A percentile compares a stretch with the other conserved stretches of the same genome.
These are phyloP conservation scores for Ctenopoma kingsleyae DNA, from an alignment of 2,797 vertebrate genomes.

Conservation along the genomic window DNA sequence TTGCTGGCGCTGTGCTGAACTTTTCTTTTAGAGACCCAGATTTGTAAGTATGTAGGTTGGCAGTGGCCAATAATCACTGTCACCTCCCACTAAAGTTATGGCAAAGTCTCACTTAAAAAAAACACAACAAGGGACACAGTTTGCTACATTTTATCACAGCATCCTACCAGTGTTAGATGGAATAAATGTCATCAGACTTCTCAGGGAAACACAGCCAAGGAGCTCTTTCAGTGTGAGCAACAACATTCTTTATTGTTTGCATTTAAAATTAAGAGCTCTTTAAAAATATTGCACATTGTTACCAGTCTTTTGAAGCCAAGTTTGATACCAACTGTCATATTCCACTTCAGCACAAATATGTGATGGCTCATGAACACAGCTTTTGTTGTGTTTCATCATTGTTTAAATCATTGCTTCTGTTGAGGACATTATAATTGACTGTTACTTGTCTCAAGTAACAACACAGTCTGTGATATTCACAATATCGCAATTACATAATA, in stretches of 20 bases:
- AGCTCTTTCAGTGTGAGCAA: constrained; percentile 5
- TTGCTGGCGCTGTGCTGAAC: constrained; percentile 14
- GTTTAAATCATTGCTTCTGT: constrained; percentile 50
- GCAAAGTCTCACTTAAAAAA: constrained; percentile 41
- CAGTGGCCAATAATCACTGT: constrained; percentile 55
- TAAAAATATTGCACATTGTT: constrained; percentile 19
- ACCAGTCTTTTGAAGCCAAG: constrained; percentile 19
- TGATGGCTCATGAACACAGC: constrained; percentile 42
- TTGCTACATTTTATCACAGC: constrained; percentile 58
- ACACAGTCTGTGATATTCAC: background rate
- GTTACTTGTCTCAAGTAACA: background rate
- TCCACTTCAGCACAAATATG: constrained; percentile 41
- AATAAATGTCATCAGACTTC: constrained; percentile 54
- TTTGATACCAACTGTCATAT: constrained; percentile 35
- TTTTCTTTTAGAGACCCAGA: constrained; percentile 33
- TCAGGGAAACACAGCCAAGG: constrained; percentile 31
- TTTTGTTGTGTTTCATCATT: constrained; percentile 52
- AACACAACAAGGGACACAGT: constrained; percentile 26
- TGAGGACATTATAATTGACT: constrained; percentile 50
- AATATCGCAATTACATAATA: background rate
- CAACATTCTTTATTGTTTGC: constrained; percentile 29
- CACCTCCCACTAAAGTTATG: constrained; percentile 85
- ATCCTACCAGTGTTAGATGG: constrained; percentile 46
- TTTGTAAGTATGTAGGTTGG: constrained; percentile 55
- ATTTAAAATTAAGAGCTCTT: constrained; percentile 46